Evolutionary conservation across 92 coral and sea anemone genomes (phyloP), one percentile per base, ranked within the genome.

Genomic region (Epizoanthus illoricatus): DNA sequence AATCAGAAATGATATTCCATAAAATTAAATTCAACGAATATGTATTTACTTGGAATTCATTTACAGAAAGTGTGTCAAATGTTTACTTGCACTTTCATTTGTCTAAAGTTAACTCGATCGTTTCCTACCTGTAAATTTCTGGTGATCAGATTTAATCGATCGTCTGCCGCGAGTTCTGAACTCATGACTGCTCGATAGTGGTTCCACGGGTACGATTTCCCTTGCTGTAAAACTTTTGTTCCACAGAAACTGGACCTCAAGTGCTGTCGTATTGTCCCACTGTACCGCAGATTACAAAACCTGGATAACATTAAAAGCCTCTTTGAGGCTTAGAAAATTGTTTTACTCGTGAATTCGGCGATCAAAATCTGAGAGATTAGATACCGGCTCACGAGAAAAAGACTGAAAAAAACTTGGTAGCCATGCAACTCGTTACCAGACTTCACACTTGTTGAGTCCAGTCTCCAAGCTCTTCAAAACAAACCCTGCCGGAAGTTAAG

Each of bases 41-140:
- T 12, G 56, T 52, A 10, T 52, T 52, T 52, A 3, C 10, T 52
- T 28, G 2, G 36, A 28, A 28, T 1, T 13, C 56, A 2, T 16
- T 52, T 11, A 10, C 56, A 7, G n/a, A n/a, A 52, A 1, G 10
- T 52, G 56, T 52, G 4, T 7, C 49, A 45, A 45, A 7, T 45
- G 49, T 5, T 45, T 7, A 43, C 24, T 71, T 49, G 52, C 56
- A 71, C n/a, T 71, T 41, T 7, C 20, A 7, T 49, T 49, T 2
- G 55, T 49, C 10, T 2, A 43, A 49, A 49, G 56, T 52, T 52
- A 52, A 5, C 56, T 2, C 11, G 56, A 52, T 52, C 1, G 0
- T 9, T 10, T 40, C 72, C 21, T 82, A 95, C 98, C 98, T 95
- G 97, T 61, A 95, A 84, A 88, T 95, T 95, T 81, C 94, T 93